phyloP scores from a whole-genome alignment of 2,888 invertebrate species.

The Drosophila kambysellisi region DNA sequence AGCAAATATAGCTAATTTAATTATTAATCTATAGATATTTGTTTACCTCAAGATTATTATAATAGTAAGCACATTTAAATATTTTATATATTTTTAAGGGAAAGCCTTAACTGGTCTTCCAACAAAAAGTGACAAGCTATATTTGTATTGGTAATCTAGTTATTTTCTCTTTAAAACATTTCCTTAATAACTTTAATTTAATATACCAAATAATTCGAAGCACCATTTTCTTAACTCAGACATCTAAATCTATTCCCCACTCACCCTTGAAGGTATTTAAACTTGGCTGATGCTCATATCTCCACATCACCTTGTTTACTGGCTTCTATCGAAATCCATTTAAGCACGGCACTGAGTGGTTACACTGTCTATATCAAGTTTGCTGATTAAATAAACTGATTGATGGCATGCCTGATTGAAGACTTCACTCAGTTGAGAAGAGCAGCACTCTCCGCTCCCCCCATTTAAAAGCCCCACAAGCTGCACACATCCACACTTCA shows the following conservation, averaged over 20 bases:
- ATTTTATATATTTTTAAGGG: too few species aligned
- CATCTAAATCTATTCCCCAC: neutral
- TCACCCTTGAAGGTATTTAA: constrained; percentile 8
- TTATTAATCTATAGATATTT: neutral
- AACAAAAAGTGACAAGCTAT: too few species aligned
- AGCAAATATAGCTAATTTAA: neutral
- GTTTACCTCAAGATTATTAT: too few species aligned
- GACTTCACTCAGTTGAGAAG: constrained; percentile 53
- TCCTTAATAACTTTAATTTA: neutral
- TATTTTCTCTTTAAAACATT: neutral
- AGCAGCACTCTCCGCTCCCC: neutral
- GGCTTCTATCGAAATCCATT: constrained; percentile 29
- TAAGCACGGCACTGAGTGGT: constrained; percentile 19
- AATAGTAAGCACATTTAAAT: too few species aligned
- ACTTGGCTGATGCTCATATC: neutral
- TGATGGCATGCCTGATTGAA: constrained; percentile 73
- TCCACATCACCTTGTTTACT: constrained; percentile 12
- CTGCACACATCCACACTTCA: constrained; percentile 30
- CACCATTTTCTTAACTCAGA: neutral
- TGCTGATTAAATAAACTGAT: constrained; percentile 74
- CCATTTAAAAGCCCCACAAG: neutral
- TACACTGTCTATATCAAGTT: constrained; percentile 41
- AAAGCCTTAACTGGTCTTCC: too few species aligned
- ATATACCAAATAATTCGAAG: neutral
- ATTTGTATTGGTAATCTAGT: neutral